Base-by-base conservation (phyloP, 1,140 invertebrate species). In the Drosophila sulfurigaster region DNA sequence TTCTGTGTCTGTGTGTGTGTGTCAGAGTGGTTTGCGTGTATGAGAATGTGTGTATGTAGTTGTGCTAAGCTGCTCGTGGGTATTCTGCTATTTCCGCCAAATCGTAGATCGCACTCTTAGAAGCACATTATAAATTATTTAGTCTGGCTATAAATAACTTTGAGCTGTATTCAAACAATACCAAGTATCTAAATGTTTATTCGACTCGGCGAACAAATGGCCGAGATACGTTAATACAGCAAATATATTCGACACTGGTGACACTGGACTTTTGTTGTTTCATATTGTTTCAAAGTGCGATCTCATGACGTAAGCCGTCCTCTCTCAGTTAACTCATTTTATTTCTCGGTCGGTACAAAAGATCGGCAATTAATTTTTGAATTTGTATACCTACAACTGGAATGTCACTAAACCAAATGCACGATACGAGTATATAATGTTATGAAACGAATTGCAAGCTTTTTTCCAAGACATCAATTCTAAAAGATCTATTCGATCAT, bases 301-400 rank as follows among this genome's bases (percentile, higher is more conserved):
- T 65, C 66, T 38, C 49, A 85, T 85, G 82, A 86, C 82, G 82
- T 86, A 81, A 86, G 70, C 60, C 8, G 11, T 15, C 48, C 15
- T 41, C 74, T 67, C 70, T 66, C 63, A 63, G 28, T 11, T 32
- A 16, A 20, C n/a, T 16, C 16, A 51, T 16, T 57, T 20, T 2
- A 35, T 46, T 25, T 63, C 16, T 6, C 16, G 10, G 45, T 65
- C 62, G 38, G 49, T 48, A 16, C 43, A 11, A 64, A 57, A 41
- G 52, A 16, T 43, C 30, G 45, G n/a, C 51, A 72, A 66, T 58
- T 51, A 32, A 51, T 60, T 35, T 35, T 59, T 41, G 20, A 28
- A 30, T 74, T 56, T 74, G 41, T 43, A 46, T 48, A 62, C 45
- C 30, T 62, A 54, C 45, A 57, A 56, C 49, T 73, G 56, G 48